Percentiles rank a stretch among this genome's conserved stretches.
phyloP scores from a whole-genome alignment of 2,888 invertebrate species.

The Neoscelio sp. region DNA sequence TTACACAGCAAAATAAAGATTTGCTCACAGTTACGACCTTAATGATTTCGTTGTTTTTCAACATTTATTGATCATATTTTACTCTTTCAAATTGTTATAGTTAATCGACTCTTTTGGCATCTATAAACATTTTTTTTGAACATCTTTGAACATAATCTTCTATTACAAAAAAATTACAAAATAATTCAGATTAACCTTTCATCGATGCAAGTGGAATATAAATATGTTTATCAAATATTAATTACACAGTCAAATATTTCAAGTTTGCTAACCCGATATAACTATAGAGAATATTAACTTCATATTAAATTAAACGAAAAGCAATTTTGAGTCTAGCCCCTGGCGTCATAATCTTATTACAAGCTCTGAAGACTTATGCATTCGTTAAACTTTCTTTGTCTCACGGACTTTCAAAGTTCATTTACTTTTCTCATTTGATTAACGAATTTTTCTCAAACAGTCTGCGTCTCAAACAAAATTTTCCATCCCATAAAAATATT shows the following conservation, averaged over 20 bases:
- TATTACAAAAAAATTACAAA: no score
- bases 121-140: no score
- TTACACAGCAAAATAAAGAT: no score
- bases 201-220: not conserved
- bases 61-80: no score
- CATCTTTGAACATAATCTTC: no score
- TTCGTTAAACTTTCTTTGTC: constrained; percentile 56
- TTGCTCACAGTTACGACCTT: no score
- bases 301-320: constrained; percentile 55
- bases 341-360: constrained; percentile 51
- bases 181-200: no score
- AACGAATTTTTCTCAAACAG: constrained; percentile 36
- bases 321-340: constrained; percentile 54
- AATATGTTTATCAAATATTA: constrained; percentile 17
- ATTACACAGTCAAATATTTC: constrained; percentile 39
- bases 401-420: constrained; percentile 52
- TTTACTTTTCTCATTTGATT: constrained; percentile 57
- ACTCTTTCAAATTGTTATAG: no score
- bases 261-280: constrained; percentile 14
- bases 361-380: constrained; percentile 40
- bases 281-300: constrained; percentile 42
- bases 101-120: no score
- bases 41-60: no score
- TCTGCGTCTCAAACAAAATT: not conserved
- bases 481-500: no score